Evolutionary conservation across 2,888 invertebrate genomes (phyloP), one percentile per base, ranked within the genome.

Genomic region (Chloroclysta siterata): DNA sequence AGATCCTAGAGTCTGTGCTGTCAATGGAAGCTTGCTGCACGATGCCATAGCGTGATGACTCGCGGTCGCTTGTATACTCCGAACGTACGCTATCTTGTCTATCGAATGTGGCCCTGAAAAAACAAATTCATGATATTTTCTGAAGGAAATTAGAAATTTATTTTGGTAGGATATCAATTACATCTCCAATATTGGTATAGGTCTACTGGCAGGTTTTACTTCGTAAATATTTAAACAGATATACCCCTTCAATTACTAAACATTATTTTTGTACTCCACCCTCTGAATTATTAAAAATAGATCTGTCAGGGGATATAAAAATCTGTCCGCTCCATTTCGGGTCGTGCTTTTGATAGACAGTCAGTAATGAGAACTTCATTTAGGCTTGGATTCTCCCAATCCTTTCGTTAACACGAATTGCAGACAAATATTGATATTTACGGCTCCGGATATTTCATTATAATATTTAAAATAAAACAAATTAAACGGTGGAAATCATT

Each of bases 21-120:
- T 98, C 98, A 70, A 98, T 96, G 56, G 98, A 98, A 51, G 98
- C 97, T 88, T 98, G 98, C 89, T 98, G 98, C 76, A 98, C 97
- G 85, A 98, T 97, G 73, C 97, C 97, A 82, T 97, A 97, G 76
- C 97, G 95, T 63, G 95, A 93, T 15, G 97, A 95, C 81, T 97
- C 98, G 69, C 97, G 95, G 89, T 98, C 98, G 83, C 97, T 97
- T 90, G 97, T 95, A 93, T 98, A 98, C 84, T 97, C 97, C 1
- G 97, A 97, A 55, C 97, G 95, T 69, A 97, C 94, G 85, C 97
- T 97, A 90, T 98, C 97, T 93, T 98, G 97, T 13, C 97, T 95
- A 86, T 98, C 97, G 83, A 97, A 97, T 76, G 96, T 95, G 63
- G 96, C 96, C 81, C 97, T 97, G 94, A 51, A 89, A 93, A 77